Percentiles rank a stretch among this genome's conserved stretches.
phyloP scores from a whole-genome alignment of 2,888 invertebrate genomes.

The Lithophane leautieri region DNA sequence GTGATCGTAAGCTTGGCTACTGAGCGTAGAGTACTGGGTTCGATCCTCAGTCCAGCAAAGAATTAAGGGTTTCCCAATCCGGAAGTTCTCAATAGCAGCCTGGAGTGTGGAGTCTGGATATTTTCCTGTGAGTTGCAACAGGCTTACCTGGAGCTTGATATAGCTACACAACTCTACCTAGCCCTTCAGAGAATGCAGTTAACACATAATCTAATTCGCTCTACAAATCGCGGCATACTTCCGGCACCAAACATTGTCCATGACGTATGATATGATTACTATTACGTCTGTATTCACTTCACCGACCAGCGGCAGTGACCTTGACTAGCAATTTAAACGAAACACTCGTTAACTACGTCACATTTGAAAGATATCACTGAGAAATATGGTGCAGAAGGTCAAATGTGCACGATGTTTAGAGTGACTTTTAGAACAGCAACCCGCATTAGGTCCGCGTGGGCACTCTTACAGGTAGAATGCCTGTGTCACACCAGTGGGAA shows the following conservation, averaged over 20 bases:
- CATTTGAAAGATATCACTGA: slow-evolving; percentile 12
- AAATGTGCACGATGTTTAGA: too few relatives aligned
- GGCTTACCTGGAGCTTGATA: neutral
- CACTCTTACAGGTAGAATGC: too few relatives aligned
- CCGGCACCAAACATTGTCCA: neutral
- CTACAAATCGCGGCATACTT: neutral
- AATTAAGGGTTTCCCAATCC: neutral
- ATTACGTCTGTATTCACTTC: slow-evolving; percentile 26
- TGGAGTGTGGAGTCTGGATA: neutral
- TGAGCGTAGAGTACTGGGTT: neutral
- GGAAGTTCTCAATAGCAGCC: too few relatives aligned
- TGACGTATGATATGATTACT: slow-evolving; percentile 3
- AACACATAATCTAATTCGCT: neutral
- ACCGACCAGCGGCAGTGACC: slow-evolving; percentile 28
- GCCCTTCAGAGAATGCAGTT: neutral
- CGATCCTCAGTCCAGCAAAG: neutral
- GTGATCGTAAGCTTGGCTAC: neutral
- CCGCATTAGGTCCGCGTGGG: accelerated
- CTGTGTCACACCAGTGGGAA: too few relatives aligned
- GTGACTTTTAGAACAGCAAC: neutral
- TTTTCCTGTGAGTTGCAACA: neutral
- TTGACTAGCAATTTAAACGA: slow-evolving; percentile 39
- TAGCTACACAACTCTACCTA: neutral
- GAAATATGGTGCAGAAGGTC: slow-evolving; percentile 23
- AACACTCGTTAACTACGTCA: slow-evolving; percentile 43